A percentile compares a stretch with the other conserved stretches of the same genome.
Evolutionary conservation across 2,797 vertebrate species (phyloP).

Genomic region (Anas bahamensis): DNA sequence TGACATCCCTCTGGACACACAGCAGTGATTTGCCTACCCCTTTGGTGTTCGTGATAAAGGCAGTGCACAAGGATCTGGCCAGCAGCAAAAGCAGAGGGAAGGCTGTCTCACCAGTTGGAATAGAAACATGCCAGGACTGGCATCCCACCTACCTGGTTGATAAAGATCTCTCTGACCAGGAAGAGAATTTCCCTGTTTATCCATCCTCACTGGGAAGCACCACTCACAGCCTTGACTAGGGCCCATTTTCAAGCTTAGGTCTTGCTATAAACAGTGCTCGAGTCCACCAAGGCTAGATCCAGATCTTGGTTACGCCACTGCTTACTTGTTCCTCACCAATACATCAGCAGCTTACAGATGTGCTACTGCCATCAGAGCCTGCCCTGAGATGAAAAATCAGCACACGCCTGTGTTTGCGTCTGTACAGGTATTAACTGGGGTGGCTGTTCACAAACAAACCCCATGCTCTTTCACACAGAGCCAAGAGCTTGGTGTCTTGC

Average conservation of each 20-base stretch:
- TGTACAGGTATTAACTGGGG: neutral
- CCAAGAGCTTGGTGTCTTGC: neutral
- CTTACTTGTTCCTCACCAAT: neutral
- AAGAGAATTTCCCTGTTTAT: neutral
- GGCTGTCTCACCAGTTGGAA: neutral
- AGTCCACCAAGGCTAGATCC: neutral
- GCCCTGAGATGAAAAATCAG: neutral
- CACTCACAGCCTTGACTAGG: neutral
- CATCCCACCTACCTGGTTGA: neutral
- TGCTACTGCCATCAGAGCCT: neutral
- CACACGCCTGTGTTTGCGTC: fast-evolving
- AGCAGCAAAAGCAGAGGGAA: neutral
- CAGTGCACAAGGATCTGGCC: neutral
- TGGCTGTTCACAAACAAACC: neutral
- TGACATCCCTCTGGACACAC: neutral
- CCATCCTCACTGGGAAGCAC: neutral
- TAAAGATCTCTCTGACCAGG: neutral
- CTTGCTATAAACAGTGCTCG: neutral
- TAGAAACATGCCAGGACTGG: neutral
- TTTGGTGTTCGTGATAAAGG: neutral
- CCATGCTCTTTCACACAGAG: neutral
- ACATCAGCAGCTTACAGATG: neutral
- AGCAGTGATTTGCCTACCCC: neutral
- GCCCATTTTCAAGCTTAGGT: neutral
- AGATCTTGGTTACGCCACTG: fast-evolving